Conservation (phyloP, 2,113 vertebrate genomes). For the Pelvicachromis taeniatus region DNA sequence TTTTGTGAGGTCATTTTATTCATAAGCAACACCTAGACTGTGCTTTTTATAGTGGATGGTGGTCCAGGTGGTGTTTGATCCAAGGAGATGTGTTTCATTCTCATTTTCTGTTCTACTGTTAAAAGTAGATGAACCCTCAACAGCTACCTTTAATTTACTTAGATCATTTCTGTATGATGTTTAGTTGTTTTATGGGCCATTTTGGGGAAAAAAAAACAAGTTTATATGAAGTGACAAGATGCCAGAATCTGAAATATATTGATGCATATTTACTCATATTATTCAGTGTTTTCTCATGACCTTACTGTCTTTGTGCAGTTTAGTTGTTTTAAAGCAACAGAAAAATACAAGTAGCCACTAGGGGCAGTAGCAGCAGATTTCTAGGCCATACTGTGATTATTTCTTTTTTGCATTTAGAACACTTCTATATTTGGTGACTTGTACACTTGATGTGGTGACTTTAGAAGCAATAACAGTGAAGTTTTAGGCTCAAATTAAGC, state of each 20-base stretch:
- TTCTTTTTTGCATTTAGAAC: not conserved
- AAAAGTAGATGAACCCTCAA: not conserved
- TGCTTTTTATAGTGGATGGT: not conserved
- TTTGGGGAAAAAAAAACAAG: rapidly evolving
- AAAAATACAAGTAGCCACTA: not conserved
- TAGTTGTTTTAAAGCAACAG: not conserved
- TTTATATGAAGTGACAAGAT: not conserved
- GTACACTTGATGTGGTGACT: not conserved
- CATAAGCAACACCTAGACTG: not conserved
- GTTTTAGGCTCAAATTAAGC: not conserved
- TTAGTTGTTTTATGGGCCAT: not conserved
- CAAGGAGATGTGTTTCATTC: not conserved
- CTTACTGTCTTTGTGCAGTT: not conserved
- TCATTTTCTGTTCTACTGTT: not conserved
- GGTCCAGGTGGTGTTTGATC: not conserved
- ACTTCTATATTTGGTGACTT: not conserved
- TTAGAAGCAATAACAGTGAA: not conserved
- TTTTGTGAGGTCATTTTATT: not conserved
- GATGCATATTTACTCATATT: not conserved
- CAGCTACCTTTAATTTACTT: not conserved
- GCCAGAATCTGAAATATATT: not conserved
- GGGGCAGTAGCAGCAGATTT: not conserved
- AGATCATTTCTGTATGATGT: not conserved
- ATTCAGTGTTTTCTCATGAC: not conserved
- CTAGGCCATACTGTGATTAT: not conserved